These are phyloP conservation scores for Rafetus swinhoei DNA, from an alignment of 2,113 vertebrate genomes.

Conservation along the genomic window DNA sequence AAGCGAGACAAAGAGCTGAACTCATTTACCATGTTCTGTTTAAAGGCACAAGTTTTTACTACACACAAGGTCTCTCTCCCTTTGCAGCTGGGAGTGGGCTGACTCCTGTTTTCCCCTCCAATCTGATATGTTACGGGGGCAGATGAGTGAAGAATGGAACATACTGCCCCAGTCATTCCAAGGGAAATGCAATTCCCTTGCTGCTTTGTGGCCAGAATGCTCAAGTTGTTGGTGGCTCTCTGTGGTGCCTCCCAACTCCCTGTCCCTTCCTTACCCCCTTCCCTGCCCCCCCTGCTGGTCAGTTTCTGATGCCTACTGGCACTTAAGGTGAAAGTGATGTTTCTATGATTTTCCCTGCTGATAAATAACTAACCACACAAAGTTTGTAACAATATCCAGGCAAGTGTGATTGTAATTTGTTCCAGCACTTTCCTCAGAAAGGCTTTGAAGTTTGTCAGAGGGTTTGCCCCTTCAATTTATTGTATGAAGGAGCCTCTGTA, in stretches of 20 bases:
- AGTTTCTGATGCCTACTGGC: background rate
- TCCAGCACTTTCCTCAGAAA: slow-evolving; percentile 27
- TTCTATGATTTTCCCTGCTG: background rate
- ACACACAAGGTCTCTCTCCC: background rate
- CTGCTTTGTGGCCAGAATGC: slow-evolving; percentile 33
- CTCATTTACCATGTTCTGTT: background rate
- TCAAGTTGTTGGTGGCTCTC: background rate
- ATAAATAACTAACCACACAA: background rate
- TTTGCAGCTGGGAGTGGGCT: background rate
- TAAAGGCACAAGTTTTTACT: background rate
- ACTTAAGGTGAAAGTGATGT: slow-evolving; percentile 45
- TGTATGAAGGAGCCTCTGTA: background rate
- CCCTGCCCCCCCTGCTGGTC: background rate
- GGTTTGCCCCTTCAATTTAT: background rate
- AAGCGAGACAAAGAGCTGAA: background rate
- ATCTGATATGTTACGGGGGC: background rate
- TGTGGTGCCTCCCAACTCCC: slow-evolving; percentile 11
- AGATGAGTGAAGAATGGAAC: background rate
- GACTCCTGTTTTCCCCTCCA: background rate
- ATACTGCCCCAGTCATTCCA: background rate
- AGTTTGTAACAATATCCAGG: background rate
- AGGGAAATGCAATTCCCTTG: background rate
- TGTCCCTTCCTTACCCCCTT: background rate
- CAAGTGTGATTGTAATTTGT: background rate
- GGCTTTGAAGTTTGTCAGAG: slow-evolving; percentile 24